Evolutionary conservation across 2,113 vertebrate species (phyloP).

Genomic region (Centropristis striata): DNA sequence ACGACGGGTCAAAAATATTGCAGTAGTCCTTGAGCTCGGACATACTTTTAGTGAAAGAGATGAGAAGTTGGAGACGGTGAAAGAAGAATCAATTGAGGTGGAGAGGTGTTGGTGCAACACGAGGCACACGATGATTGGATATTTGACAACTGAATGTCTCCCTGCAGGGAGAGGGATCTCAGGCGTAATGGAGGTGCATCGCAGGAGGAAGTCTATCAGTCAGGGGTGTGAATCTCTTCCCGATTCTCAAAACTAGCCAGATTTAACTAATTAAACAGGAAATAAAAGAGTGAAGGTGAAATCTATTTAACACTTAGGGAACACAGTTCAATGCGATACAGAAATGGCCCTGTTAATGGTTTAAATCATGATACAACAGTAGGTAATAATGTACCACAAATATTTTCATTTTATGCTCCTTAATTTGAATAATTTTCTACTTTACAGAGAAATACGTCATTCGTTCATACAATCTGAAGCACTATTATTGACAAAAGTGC

Average conservation of each 20-base stretch:
- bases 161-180: not conserved
- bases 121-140: slow-evolving; percentile 5
- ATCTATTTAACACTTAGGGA: not conserved
- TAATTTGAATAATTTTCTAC: too few relatives aligned
- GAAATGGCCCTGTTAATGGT: not conserved
- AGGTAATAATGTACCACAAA: not conserved
- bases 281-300: not conserved
- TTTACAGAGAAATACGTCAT: too few relatives aligned
- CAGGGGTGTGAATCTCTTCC: not conserved
- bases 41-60: slow-evolving; percentile 2
- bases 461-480: too few relatives aligned
- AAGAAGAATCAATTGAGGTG: slow-evolving; percentile 31
- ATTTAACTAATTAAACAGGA: slow-evolving; percentile 12
- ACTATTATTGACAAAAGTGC: too few relatives aligned
- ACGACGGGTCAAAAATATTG: slow-evolving; percentile 17
- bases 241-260: slow-evolving; percentile 2
- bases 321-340: not conserved
- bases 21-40: slow-evolving; percentile 26
- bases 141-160: slow-evolving; percentile 19
- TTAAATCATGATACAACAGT: not conserved
- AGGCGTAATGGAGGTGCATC: slow-evolving; percentile 4
- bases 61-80: slow-evolving; percentile 23
- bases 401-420: too few relatives aligned
- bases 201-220: not conserved
- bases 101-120: slow-evolving; percentile 43